Percentiles rank a stretch among this genome's conserved stretches.
These are phyloP conservation scores for Cyprichromis sp. DNA, from an alignment of 2,113 vertebrate species.

Conservation along the genomic window DNA sequence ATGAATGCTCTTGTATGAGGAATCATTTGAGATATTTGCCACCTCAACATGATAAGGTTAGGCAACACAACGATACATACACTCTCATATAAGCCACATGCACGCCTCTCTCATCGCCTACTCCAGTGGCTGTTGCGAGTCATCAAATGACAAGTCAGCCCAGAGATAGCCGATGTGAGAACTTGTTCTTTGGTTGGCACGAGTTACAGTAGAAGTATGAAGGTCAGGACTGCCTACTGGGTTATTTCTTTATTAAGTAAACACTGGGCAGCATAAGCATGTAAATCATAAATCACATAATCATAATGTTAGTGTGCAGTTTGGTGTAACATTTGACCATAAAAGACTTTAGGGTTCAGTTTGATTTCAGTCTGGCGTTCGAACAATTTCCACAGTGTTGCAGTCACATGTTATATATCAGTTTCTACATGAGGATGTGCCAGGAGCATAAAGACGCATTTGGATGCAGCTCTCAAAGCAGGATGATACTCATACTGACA, in stretches of 20 bases:
- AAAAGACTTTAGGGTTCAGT: not conserved
- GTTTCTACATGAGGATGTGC: not conserved
- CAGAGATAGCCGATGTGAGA: conserved; percentile 41
- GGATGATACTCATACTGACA: not conserved
- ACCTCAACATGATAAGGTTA: conserved; percentile 35
- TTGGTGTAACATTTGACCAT: not conserved
- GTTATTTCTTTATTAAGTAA: not conserved
- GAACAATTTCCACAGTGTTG: not conserved
- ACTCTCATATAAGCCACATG: not conserved
- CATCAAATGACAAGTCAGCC: conserved; percentile 2
- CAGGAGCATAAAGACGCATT: not conserved
- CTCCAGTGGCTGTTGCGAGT: conserved; percentile 4
- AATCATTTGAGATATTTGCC: conserved; percentile 35
- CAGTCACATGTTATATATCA: not conserved
- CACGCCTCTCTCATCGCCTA: conserved; percentile 21
- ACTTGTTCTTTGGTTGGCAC: conserved; percentile 12
- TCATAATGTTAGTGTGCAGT: not conserved
- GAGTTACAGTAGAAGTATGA: not conserved
- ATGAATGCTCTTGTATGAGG: conserved; percentile 3
- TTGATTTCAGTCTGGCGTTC: not conserved
- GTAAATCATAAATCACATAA: not conserved
- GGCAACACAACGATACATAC: not conserved
- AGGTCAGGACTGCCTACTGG: conserved; percentile 18
- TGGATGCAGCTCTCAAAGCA: not conserved
- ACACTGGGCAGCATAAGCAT: not conserved